Conservation (phyloP, 2,113 vertebrate species). For the Rynchops niger region DNA sequence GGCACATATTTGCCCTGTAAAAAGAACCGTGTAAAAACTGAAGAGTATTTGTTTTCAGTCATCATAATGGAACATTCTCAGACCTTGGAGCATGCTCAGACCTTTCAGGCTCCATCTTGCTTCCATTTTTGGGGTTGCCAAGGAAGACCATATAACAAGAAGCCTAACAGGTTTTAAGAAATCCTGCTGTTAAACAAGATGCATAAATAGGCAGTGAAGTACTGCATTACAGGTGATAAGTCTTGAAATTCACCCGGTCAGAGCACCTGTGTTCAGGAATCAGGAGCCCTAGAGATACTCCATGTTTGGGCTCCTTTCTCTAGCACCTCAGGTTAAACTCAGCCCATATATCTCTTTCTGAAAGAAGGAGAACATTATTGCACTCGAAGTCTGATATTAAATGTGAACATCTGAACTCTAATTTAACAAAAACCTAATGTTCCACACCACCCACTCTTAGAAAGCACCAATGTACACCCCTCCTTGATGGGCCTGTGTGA, state of each 20-base stretch:
- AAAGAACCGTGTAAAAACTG: fast-evolving
- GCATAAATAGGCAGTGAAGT: not conserved
- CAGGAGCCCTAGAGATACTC: not conserved
- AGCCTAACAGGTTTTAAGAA: not conserved
- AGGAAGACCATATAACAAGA: not conserved
- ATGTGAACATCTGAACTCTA: not conserved
- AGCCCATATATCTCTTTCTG: not conserved
- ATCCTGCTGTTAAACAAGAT: not conserved
- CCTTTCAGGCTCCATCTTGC: not conserved
- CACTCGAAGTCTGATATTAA: not conserved
- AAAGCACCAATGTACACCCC: not conserved
- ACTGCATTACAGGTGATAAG: not conserved
- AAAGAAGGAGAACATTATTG: not conserved
- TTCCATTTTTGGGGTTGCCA: not conserved
- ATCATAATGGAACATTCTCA: not conserved
- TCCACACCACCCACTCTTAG: not conserved
- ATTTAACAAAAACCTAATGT: not conserved
- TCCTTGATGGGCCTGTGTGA: not conserved
- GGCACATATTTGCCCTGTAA: not conserved
- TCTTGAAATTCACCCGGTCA: not conserved
- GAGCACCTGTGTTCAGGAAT: not conserved
- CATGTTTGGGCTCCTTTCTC: not conserved
- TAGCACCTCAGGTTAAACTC: not conserved
- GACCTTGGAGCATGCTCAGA: not conserved
- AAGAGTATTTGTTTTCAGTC: not conserved